Evolutionary conservation across 2,797 vertebrate species (phyloP).

Genomic region (Falco concolor): DNA sequence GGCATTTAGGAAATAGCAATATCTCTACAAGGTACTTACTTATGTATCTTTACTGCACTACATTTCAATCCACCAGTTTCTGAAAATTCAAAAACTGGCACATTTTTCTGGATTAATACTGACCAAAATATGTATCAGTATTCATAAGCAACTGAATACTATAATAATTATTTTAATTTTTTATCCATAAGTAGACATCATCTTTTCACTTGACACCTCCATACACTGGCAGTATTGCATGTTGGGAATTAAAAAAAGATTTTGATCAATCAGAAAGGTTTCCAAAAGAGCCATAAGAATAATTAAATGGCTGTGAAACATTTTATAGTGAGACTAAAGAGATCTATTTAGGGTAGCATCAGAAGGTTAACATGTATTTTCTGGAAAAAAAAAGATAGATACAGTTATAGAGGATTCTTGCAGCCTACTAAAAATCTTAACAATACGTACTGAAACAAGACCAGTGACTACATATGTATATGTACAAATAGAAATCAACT

Average conservation of each 20-base stretch:
- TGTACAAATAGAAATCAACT: not conserved
- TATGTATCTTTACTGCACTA: not conserved
- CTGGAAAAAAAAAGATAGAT: not conserved
- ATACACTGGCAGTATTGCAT: not conserved
- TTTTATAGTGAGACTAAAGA: not conserved
- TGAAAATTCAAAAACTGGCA: not conserved
- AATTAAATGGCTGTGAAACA: not conserved
- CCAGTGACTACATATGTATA: not conserved
- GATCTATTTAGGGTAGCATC: not conserved
- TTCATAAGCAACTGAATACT: not conserved
- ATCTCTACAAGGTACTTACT: not conserved
- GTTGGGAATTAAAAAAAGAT: not conserved
- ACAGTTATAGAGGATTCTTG: not conserved
- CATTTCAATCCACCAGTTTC: not conserved
- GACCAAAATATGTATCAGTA: not conserved
- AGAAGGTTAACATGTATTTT: not conserved
- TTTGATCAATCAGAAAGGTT: not conserved
- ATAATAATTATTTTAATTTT: not conserved
- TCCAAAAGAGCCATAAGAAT: not conserved
- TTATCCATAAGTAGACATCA: not conserved
- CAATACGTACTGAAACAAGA: not conserved
- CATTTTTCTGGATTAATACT: not conserved
- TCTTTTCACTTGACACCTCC: not conserved
- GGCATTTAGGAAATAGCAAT: not conserved
- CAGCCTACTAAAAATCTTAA: not conserved